Base-by-base conservation (phyloP, 1,140 invertebrate species). In the Anadara kagoshimensis region DNA sequence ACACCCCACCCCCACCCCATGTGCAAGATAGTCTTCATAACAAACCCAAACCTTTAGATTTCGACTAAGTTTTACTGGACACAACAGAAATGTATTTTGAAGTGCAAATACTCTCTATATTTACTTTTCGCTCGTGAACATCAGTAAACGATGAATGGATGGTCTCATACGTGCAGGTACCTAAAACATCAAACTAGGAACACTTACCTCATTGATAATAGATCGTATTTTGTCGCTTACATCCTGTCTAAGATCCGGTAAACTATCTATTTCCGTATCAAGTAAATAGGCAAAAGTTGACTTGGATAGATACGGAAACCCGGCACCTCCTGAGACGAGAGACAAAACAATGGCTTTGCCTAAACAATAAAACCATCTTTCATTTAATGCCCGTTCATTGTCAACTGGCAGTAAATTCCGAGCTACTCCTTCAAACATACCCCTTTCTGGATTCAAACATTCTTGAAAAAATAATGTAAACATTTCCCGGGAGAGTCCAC, bases 221-320 rank as follows among this genome's bases (percentile, higher is more conserved):
- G 74, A 51, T 20, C 54, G 57, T 12, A 79, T 36, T 5, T 57
- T 36, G 3, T 69, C 63, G 44, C 76, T 76, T 11, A 76, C 71
- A 51, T 73, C 36, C 65, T 66, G 57, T 41, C 69, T 49, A 56
- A 59, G 65, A 44, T 61, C 76, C 47, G 76, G 49, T 57, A 75
- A 58, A 51, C 74, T 68, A n/a, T 51, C 53, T 58, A 70, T 76
- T 36, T 79, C 75, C 53, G 41, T 29, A 11, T 47, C 74, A 22
- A 73, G 66, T 0, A 79, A 20, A 24, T 72, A 79, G 24, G 68
- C 74, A n/a, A 79, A 68, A 29, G 75, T 45, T 57, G 65, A 76
- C 1, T 74, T 68, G 12, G 78, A 68, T 29, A 79, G 67, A 49
- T 79, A 79, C 0, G 78, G 78, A 73, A 79, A 79, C 36, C 78